These are phyloP conservation scores for Noctua janthina DNA, from an alignment of 2,888 invertebrate species.

Conservation along the genomic window DNA sequence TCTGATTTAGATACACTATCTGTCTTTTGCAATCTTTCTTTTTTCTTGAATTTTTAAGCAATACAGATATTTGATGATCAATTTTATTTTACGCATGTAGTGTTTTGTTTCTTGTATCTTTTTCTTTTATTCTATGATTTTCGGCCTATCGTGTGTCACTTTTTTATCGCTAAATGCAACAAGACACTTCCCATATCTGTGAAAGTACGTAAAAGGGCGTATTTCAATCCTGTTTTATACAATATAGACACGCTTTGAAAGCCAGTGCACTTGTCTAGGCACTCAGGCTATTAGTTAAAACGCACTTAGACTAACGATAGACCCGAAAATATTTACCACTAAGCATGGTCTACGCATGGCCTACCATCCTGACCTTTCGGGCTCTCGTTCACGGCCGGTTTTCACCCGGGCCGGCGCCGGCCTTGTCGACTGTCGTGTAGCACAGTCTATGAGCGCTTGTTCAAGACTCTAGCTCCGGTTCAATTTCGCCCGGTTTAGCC, in stretches of 20 bases:
- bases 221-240: not conserved
- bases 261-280: not conserved
- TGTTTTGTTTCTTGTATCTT: slow-evolving; percentile 7
- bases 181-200: not conserved
- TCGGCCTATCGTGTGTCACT: slow-evolving; percentile 29
- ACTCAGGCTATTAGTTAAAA: not conserved
- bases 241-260: not conserved
- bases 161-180: not conserved
- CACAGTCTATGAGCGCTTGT: not conserved
- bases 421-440: not conserved
- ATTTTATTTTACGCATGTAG: slow-evolving; percentile 21
- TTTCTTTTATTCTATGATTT: slow-evolving; percentile 24
- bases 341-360: slow-evolving; percentile 22
- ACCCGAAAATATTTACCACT: not conserved
- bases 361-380: slow-evolving; percentile 7
- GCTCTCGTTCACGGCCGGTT: not conserved
- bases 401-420: not conserved
- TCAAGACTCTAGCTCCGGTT: not conserved
- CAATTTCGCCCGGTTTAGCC: not conserved
- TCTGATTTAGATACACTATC: not conserved
- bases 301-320: not conserved
- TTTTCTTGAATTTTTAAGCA: not conserved
- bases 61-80: not conserved
- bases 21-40: not conserved
- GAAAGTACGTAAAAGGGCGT: not conserved